phyloP scores from a whole-genome alignment of 1,140 invertebrate species.

The Euwallacea similis region DNA sequence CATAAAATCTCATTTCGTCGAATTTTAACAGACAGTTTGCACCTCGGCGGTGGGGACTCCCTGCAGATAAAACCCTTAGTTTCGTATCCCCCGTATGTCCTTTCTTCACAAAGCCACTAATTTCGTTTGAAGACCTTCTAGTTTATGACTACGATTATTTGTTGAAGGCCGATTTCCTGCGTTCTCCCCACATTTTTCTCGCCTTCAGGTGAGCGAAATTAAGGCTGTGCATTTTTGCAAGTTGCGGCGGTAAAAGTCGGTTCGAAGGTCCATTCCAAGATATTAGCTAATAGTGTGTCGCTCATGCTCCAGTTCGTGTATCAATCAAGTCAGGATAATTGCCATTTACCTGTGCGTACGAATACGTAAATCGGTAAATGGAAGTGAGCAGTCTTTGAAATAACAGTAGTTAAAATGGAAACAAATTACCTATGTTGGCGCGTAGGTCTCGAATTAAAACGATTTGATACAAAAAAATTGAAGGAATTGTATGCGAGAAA shows the following conservation, averaged over 20 bases:
- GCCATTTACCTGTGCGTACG: conserved; percentile 3
- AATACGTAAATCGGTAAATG: not conserved
- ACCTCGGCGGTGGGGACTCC: no score
- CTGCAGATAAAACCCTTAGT: no score
- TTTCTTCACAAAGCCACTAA: not conserved
- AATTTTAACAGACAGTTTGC: no score
- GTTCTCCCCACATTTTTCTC: conserved; percentile 2
- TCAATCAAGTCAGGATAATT: not conserved
- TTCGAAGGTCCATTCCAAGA: conserved; percentile 2
- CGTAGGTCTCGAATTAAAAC: not conserved
- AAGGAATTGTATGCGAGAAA: conserved; percentile 7
- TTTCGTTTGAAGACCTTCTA: not conserved
- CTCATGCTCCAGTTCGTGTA: conserved; percentile 2
- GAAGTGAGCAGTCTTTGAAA: conserved; percentile 17
- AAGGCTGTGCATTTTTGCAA: conserved; percentile 1
- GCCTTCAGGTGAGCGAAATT: conserved; percentile 1
- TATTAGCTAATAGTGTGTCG: conserved; percentile 3
- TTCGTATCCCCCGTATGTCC: no score
- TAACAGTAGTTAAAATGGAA: conserved; percentile 17
- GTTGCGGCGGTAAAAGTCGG: not conserved
- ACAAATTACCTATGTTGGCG: conserved; percentile 10
- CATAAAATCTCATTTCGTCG: no score
- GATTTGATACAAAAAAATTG: not conserved
- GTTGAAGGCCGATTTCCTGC: not conserved
- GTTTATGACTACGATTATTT: not conserved